A percentile compares a stretch with the other conserved stretches of the same genome.
Conservation (phyloP, 2,797 vertebrate genomes). For the Zenarchopterus dispar region DNA sequence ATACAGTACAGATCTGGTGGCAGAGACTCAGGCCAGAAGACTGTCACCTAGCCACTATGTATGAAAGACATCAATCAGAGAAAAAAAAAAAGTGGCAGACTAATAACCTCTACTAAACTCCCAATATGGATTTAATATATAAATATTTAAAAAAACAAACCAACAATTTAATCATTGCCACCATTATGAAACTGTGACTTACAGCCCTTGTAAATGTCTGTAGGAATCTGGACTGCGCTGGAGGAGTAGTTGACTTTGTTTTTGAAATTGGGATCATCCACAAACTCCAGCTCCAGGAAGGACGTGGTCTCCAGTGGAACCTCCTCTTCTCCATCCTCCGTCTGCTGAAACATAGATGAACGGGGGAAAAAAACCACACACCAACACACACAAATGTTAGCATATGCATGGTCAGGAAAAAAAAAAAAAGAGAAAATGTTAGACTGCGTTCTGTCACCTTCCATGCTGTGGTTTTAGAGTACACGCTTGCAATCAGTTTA, state of each 20-base stretch:
- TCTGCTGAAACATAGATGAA: conserved; percentile 71
- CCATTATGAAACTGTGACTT: conserved; percentile 66
- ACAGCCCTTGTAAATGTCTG: conserved; percentile 99
- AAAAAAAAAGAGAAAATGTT: conserved; percentile 28
- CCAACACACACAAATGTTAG: conserved; percentile 36
- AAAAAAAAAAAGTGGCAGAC: neutral
- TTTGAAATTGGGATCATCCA: conserved; percentile 93
- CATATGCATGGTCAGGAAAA: conserved; percentile 23
- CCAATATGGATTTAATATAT: neutral
- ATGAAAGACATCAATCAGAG: neutral
- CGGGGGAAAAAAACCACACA: neutral
- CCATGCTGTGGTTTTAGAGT: conserved; percentile 22
- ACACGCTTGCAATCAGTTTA: conserved; percentile 4
- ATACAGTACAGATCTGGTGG: conserved; percentile 10
- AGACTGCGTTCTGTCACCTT: conserved; percentile 22
- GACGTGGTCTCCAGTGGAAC: conserved; percentile 83
- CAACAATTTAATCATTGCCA: neutral
- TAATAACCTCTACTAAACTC: neutral
- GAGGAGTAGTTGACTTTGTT: conserved; percentile 98
- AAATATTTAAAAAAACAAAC: neutral
- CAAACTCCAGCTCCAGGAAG: conserved; percentile 92
- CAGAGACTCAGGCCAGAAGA: no score
- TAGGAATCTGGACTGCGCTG: conserved; percentile 97
- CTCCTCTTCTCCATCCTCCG: conserved; percentile 90
- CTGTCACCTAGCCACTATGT: conserved; percentile 2